Conservation (phyloP, 2,797 vertebrate species). For the Lutjanus argentimaculatus region DNA sequence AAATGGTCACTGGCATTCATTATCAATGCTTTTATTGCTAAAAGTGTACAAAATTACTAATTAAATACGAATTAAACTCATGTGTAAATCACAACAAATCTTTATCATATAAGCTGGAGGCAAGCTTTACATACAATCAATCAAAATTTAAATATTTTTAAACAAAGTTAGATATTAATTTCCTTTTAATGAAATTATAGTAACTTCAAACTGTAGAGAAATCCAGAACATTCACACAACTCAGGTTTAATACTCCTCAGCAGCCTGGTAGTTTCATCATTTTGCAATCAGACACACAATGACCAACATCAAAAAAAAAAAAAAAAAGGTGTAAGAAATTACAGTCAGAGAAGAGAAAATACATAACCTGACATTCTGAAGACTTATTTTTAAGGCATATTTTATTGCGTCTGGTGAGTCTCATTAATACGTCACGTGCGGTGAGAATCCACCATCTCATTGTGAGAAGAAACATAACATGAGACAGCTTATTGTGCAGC, state of each 20-base stretch:
- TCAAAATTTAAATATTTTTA: conserved; percentile 10
- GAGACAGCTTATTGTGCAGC: neutral
- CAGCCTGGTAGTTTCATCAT: conserved; percentile 17
- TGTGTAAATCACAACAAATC: conserved; percentile 42
- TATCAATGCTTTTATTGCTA: conserved; percentile 61
- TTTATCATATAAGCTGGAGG: conserved; percentile 42
- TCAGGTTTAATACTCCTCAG: conserved; percentile 45
- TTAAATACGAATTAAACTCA: conserved; percentile 11
- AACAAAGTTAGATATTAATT: conserved; percentile 24
- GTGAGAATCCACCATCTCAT: neutral
- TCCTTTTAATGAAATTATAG: conserved; percentile 29
- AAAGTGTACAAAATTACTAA: conserved; percentile 69
- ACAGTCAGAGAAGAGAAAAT: neutral
- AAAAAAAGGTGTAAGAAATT: neutral
- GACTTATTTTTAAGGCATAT: neutral
- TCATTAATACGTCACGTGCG: too few species aligned
- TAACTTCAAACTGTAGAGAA: conserved; percentile 35
- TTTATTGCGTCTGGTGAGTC: neutral
- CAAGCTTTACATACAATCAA: conserved; percentile 50
- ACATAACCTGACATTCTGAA: conserved; percentile 1
- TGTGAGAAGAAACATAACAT: neutral
- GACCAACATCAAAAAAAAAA: conserved; percentile 10
- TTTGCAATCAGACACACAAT: conserved; percentile 22
- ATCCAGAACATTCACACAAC: conserved; percentile 38
- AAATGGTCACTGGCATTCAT: conserved; percentile 22